Evolutionary conservation across 2,113 vertebrate genomes (phyloP).

Genomic region (Ifrita kowaldi): DNA sequence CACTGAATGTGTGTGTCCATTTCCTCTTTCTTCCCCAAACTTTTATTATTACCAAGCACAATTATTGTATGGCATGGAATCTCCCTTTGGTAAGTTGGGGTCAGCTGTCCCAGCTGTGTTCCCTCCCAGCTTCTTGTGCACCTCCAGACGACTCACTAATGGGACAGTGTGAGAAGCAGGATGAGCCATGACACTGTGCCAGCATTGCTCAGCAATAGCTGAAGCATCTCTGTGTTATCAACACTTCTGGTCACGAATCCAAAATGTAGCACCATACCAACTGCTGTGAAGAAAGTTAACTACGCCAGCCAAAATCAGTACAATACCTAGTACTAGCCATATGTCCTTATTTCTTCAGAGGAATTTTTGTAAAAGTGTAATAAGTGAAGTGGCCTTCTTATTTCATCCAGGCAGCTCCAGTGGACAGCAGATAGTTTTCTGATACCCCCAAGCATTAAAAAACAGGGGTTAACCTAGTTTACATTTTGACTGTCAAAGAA

Average conservation of each 20-base stretch:
- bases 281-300: not conserved
- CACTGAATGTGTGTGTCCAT: not conserved
- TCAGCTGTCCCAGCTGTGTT: not conserved
- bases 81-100: not conserved
- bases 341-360: not conserved
- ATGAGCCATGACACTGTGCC: not conserved
- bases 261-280: accelerated
- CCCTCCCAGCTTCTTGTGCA: not conserved
- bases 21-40: not conserved
- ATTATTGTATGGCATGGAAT: not conserved
- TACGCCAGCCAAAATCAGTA: not conserved
- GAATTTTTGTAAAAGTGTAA: not conserved
- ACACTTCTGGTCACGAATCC: not conserved
- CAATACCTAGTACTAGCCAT: not conserved
- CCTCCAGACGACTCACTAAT: accelerated
- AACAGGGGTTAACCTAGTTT: not conserved
- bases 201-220: not conserved
- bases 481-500: not conserved
- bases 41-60: not conserved
- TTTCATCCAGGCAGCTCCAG: not conserved
- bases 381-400: not conserved
- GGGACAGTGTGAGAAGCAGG: not conserved
- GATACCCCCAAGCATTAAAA: not conserved
- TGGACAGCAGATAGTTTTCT: not conserved
- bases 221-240: not conserved